Base-by-base conservation (phyloP, 2,888 invertebrate genomes). In the Cactoblastis cactorum region DNA sequence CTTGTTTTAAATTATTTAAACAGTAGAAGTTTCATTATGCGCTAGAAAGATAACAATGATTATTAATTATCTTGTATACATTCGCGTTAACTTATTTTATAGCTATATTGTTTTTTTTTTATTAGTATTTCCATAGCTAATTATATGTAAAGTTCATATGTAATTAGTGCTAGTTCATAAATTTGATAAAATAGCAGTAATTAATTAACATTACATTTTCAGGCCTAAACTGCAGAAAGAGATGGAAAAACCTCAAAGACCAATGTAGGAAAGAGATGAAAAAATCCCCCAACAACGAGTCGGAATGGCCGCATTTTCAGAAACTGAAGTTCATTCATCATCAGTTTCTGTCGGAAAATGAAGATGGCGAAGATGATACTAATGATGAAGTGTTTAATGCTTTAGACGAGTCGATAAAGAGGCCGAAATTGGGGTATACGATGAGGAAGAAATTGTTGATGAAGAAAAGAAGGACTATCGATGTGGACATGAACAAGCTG, bases 191-290 rank as follows among this genome's bases (percentile, higher is more conserved):
- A 4, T 22, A 22, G 22, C 3, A 22, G 22, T 14, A 24, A 24
- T 8, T 22, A 39, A 22, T 9, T 2, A 24, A 4, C 11, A 12
- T 22, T 22, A 15, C 6, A 46, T 53, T 83, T 83, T 28, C 78
- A 89, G 88, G 81, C 59, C 59, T 86, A 11, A 85, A 86, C 62
- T 89, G 88, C 67, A 72, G 89, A 54, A 89, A 87, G 53, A 75
- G 80, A 79, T 90, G 90, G 90, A 90, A 90, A 67, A 89, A 89
- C 53, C 69, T 90, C 8, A 90, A 90, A 61, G 90, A 90, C 55
- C 87, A 89, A 63, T 89, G 87, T 53, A 76, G 90, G 12, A 90
- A 90, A 55, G 90, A 90, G 63, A 87, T 88, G 78, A 88, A 88
- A 55, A 89, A 88, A 48, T 75, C 77, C 46, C 76, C 84, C 0